Conservation (phyloP, 2,113 vertebrate genomes). For the Vireo altiloquus region DNA sequence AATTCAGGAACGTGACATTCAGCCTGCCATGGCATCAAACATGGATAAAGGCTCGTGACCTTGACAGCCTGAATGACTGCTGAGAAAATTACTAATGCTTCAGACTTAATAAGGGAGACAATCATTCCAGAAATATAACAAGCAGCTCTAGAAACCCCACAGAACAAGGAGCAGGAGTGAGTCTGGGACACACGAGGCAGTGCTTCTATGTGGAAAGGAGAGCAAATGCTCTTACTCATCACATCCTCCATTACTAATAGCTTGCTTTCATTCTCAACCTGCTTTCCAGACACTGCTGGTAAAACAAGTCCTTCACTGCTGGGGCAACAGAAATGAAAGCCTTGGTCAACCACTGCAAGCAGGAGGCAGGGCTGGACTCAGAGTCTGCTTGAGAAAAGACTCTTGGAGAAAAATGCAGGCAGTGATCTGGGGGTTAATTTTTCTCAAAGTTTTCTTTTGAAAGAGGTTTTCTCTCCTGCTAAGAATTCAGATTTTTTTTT, state of each 20-base stretch:
- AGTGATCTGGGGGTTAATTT: neutral
- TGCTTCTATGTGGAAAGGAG: neutral
- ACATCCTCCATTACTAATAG: neutral
- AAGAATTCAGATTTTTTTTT: neutral
- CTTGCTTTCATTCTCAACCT: neutral
- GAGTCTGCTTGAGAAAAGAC: neutral
- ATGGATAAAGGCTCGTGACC: neutral
- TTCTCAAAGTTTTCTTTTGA: neutral
- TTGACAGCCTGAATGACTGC: neutral
- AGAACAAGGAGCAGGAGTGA: neutral
- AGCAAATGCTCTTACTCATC: neutral
- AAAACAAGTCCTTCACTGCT: neutral
- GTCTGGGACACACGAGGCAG: accelerated
- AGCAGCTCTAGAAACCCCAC: neutral
- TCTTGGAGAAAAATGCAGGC: neutral
- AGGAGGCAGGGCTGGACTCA: neutral
- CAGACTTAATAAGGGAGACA: neutral
- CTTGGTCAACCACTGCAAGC: neutral
- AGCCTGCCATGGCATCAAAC: neutral
- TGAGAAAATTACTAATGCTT: neutral
- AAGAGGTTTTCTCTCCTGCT: neutral
- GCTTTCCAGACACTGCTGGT: neutral
- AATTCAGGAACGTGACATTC: neutral
- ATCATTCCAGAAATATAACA: neutral
- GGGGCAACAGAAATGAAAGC: neutral